Percentiles rank a stretch among this genome's conserved stretches.
phyloP scores from a whole-genome alignment of 2,113 vertebrate genomes.

The Archocentrus centrarchus region DNA sequence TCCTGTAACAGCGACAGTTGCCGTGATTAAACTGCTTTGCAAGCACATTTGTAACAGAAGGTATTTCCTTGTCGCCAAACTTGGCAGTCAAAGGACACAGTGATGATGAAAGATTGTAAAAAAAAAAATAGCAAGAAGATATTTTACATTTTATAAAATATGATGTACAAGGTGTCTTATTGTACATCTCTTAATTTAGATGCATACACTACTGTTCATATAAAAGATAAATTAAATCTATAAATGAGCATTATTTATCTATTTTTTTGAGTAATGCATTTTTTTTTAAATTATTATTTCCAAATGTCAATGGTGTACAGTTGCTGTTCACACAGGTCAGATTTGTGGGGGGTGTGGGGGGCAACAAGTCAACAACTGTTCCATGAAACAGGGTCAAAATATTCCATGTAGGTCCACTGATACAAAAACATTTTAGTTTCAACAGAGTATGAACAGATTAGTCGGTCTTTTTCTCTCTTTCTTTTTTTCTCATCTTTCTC shows the following conservation, averaged over 20 bases:
- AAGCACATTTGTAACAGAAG: conserved; percentile 25
- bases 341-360: not conserved
- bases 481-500: no score
- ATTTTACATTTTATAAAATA: not conserved
- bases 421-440: not conserved
- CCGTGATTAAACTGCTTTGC: conserved; percentile 46
- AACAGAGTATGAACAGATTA: not conserved
- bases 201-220: not conserved
- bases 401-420: not conserved
- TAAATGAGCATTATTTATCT: not conserved
- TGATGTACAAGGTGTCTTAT: not conserved
- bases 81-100: not conserved
- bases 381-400: not conserved
- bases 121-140: not conserved
- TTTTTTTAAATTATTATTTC: not conserved
- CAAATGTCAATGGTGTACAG: conserved; percentile 42
- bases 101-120: not conserved
- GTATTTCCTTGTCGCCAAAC: not conserved
- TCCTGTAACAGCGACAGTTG: conserved; percentile 67
- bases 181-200: not conserved
- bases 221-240: not conserved
- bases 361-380: conserved; percentile 4
- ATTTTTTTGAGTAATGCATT: not conserved
- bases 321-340: conserved; percentile 29
- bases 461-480: not conserved